phyloP scores from a whole-genome alignment of 2,113 vertebrate species.

The Megalops atlanticus region DNA sequence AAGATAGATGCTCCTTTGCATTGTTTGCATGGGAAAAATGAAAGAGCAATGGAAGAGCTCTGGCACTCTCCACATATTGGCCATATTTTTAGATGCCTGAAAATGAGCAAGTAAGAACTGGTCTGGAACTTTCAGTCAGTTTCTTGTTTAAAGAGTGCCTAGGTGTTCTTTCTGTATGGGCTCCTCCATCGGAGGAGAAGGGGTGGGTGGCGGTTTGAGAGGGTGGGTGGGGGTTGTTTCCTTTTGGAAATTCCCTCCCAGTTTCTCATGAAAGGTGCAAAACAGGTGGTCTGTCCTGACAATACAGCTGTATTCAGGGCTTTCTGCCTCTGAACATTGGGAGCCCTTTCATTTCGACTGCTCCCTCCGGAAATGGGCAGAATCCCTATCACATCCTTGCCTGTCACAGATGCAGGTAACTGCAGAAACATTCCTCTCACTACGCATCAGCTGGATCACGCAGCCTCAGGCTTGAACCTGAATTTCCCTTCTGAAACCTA shows the following conservation, averaged over 20 bases:
- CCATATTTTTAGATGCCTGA: no score
- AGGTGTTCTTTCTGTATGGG: not conserved
- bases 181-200: not conserved
- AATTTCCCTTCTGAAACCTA: not conserved
- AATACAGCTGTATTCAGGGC: not conserved
- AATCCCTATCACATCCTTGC: not conserved
- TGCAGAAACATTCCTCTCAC: not conserved
- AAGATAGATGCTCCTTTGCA: no score
- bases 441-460: not conserved
- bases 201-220: not conserved
- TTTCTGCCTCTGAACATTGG: no score
- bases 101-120: not conserved
- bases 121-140: not conserved
- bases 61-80: no score
- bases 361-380: not conserved
- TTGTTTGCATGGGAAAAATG: no score
- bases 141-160: not conserved
- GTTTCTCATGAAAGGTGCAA: not conserved
- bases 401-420: not conserved
- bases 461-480: not conserved
- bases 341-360: not conserved
- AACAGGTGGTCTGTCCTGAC: not conserved
- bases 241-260: not conserved
- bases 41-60: no score
- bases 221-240: not conserved